A percentile compares a stretch with the other conserved stretches of the same genome.
These are phyloP conservation scores for Caiman crocodilus DNA, from an alignment of 2,797 vertebrate genomes.

Conservation along the genomic window DNA sequence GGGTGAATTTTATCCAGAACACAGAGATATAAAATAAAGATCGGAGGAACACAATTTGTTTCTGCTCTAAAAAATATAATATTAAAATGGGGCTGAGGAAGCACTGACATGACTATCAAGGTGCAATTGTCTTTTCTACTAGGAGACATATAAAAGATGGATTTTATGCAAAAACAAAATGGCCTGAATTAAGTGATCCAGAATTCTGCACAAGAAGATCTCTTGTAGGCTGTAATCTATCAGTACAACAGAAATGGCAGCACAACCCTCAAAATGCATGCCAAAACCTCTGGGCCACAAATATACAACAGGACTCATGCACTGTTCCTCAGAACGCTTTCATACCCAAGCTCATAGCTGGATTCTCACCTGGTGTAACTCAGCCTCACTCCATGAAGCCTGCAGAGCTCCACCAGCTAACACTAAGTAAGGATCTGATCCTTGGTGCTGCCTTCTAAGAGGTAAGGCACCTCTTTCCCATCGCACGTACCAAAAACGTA, in stretches of 20 bases:
- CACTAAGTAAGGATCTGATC: not conserved
- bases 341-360: not conserved
- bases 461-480: not conserved
- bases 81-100: no score
- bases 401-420: not conserved
- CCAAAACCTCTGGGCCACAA: not conserved
- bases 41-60: no score
- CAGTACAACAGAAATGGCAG: not conserved
- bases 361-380: not conserved
- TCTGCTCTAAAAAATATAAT: no score
- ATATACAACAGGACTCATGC: conserved; percentile 11
- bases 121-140: not conserved
- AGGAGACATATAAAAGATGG: conserved; percentile 9
- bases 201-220: conserved; percentile 6
- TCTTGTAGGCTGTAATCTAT: conserved; percentile 30
- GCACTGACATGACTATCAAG: no score
- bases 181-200: conserved; percentile 12
- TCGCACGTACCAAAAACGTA: not conserved
- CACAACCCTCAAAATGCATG: not conserved
- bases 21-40: no score
- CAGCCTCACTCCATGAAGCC: not conserved
- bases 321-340: not conserved
- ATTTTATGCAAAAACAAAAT: conserved; percentile 30
- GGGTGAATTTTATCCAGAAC: no score
- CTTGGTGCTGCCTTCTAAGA: not conserved